phyloP scores from a whole-genome alignment of 92 coral and sea anemone species.

The Chrysogorgia sp. region DNA sequence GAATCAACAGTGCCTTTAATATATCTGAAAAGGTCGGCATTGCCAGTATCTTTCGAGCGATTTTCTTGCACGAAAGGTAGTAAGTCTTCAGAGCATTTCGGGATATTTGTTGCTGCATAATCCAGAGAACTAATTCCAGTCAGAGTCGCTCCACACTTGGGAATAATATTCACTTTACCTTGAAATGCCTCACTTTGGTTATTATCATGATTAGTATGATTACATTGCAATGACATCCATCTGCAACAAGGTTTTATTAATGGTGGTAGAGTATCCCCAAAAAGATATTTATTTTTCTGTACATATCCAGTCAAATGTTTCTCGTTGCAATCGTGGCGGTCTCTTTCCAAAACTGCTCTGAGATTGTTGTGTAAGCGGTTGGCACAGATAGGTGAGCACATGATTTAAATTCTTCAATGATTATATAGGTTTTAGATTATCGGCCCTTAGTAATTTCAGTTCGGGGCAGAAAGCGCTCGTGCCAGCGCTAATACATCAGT shows the following conservation, averaged over 20 bases:
- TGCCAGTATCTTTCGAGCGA: too few species aligned
- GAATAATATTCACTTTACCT: too few species aligned
- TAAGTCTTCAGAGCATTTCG: too few species aligned
- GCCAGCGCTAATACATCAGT: too few species aligned
- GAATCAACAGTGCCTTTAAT: too few species aligned
- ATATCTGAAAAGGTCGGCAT: too few species aligned
- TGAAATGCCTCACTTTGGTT: background rate
- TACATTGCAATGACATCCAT: background rate
- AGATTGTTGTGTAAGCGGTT: conserved; percentile 20
- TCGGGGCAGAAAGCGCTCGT: background rate
- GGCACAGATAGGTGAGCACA: conserved; percentile 9
- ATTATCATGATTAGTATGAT: background rate
- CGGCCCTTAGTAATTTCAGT: background rate
- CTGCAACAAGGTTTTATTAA: conserved; percentile 6
- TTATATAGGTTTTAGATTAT: too few species aligned
- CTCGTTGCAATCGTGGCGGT: conserved; percentile 1
- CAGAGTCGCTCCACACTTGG: too few species aligned
- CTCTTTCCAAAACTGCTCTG: conserved; percentile 13
- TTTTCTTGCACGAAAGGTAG: too few species aligned
- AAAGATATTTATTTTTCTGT: background rate
- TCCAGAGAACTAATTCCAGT: too few species aligned
- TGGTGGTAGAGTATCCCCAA: conserved; percentile 6
- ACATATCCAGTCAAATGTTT: conserved; percentile 25
- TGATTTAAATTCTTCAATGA: too few species aligned
- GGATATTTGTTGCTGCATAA: too few species aligned